Evolutionary conservation across 2,113 vertebrate genomes (phyloP).

Genomic region (Ivindomyrus marchei): DNA sequence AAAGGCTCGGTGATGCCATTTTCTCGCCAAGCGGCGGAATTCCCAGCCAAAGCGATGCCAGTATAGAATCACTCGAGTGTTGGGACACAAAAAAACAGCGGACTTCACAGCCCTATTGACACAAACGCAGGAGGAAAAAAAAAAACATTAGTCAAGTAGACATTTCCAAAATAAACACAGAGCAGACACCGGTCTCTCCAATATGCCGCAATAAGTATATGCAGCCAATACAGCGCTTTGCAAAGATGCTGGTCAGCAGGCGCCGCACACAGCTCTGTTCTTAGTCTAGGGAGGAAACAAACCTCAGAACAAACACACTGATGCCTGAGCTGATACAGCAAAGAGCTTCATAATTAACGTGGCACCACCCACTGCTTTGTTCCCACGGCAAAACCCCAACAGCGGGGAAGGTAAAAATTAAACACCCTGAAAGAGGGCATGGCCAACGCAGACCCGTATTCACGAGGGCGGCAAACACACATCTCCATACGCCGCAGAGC

Average conservation of each 20-base stretch:
- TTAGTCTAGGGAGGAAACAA: neutral
- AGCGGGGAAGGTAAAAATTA: neutral
- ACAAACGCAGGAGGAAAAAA: neutral
- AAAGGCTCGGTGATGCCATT: neutral
- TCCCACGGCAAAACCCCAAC: neutral
- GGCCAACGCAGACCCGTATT: neutral
- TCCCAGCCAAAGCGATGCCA: neutral
- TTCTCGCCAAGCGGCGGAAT: neutral
- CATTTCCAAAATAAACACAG: neutral
- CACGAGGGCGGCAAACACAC: neutral
- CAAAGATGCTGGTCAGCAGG: neutral
- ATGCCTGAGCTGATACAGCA: conserved; percentile 12
- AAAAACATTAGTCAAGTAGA: neutral
- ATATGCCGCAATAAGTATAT: neutral
- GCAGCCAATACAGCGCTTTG: neutral
- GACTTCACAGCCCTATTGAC: neutral
- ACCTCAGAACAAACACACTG: neutral
- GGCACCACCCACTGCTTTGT: neutral
- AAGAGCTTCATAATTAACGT: conserved; percentile 18
- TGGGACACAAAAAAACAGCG: neutral
- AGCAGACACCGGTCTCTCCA: neutral
- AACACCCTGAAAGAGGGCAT: neutral
- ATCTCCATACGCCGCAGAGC: neutral
- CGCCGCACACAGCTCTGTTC: neutral
- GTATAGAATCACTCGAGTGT: neutral